Base-by-base conservation (phyloP, 2,797 vertebrate genomes). In the Apogon hyalosoma region DNA sequence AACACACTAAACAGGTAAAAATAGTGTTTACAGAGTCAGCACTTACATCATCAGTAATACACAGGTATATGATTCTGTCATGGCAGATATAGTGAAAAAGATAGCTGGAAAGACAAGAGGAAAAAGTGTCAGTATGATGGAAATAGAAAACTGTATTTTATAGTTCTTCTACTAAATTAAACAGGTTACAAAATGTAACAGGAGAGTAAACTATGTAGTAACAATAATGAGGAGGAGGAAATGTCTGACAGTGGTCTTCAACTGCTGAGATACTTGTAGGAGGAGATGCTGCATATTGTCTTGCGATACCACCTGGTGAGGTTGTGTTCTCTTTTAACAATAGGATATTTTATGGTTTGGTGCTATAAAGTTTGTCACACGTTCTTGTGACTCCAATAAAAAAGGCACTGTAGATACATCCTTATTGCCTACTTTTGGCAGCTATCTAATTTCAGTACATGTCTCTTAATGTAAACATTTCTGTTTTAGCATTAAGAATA, bases 71-170 rank as follows among this genome's bases (percentile, higher is more conserved):
- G 71, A 99, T 99, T 91, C 98, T 95, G 93, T 99, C 97, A 82
- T 99, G 96, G 85, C 97, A 99, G 93, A 99, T 96, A 89, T 98
- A 99, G 91, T 99, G 98, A 86, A 99, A 99, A 60, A 99, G 94
- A 72, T 99, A 99, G 92, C 97, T 99, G 87, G 19, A 77, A 69
- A 39, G 61, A 56, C 56, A 62, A 61, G 33, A 52, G 1, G 1
- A 55, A 38, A 43, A 68, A 5, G 0, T 45, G 13, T 65, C 43
- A 50, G 16, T 0, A 49, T 54, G 16, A 10, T 1, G 45, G 3
- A 33, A 19, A 31, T 3, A 51, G 7, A 57, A 21, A 61, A 28
- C 7, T 49, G 4, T 12, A 33, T 41, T 40, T 52, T 7, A 16
- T 11, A 41, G 18, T 9, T 3, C 11, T 40, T 63, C 47, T 1